Base-by-base conservation (phyloP, 2,888 invertebrate species). In the Heliconius charithonia region DNA sequence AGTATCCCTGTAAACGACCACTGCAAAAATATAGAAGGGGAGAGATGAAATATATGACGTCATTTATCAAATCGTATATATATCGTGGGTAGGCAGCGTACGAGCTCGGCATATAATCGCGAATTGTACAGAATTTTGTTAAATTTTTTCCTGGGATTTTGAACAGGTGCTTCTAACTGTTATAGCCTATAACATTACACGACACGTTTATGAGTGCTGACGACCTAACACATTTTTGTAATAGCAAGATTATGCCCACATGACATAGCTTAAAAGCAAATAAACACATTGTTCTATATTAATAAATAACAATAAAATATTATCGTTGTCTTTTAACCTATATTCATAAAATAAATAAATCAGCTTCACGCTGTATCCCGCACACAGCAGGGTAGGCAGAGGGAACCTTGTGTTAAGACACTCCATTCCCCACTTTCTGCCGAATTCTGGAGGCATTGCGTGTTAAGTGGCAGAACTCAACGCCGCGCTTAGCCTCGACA, bases 111-210 rank as follows among this genome's bases (percentile, higher is more conserved):
- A 67, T 67, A 77, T 67, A 73, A 67, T 73, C 59, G 59, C 67
- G 59, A 73, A 78, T 29, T 69, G 73, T 56, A 67, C 59, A 59
- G 59, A 73, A 78, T 78, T 78, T 74, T 73, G 77, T 78, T 67
- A 78, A 74, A 78, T 62, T 6, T 45, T 59, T 77, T 41, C 72
- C 77, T 67, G 73, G 62, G 73, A 74, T 74, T 78, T 78, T 74
- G 73, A 74, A 73, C 77, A 78, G 73, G 67, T 78, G 77, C 45
- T 67, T 29, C 73, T 73, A 78, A 77, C 73, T 59, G 73, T 56
- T 62, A 73, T 69, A 72, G 59, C 66, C 73, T 77, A 73, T 67
- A 77, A 77, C 59, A 74, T 77, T 77, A 73, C 62, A 78, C 62
- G 56, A 32, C 45, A 66, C n/a, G 45, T 67, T 78, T 78, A 77